A percentile compares a stretch with the other conserved stretches of the same genome.
phyloP scores from a whole-genome alignment of 2,888 invertebrate species.

The Helleia helle region DNA sequence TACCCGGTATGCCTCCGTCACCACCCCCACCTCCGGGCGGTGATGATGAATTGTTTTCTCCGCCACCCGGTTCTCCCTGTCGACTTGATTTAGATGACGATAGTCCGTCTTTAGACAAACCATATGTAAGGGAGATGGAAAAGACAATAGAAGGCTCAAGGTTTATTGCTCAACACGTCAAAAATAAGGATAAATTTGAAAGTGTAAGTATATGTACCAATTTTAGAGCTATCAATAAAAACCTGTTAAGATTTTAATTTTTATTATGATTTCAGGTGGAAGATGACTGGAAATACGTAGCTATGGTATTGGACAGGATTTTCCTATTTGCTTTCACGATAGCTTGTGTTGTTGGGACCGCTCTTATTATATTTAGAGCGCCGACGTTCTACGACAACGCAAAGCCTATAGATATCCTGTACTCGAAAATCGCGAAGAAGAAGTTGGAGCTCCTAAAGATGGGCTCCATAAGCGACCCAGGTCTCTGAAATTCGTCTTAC shows the following conservation, averaged over 20 bases:
- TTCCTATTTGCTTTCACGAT: conserved; percentile 97
- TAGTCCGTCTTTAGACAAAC: conserved; percentile 88
- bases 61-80: conserved; percentile 79
- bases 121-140: conserved; percentile 88
- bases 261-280: conserved; percentile 78
- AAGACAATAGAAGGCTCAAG: conserved; percentile 93
- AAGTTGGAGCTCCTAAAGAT: conserved; percentile 90
- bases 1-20: conserved; percentile 81
- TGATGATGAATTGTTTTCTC: conserved; percentile 89
- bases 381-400: conserved; percentile 94
- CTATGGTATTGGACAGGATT: conserved; percentile 96
- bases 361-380: conserved; percentile 90
- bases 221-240: neutral
- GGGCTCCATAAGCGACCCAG: conserved; percentile 82
- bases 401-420: conserved; percentile 90
- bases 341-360: conserved; percentile 93
- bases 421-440: conserved; percentile 93
- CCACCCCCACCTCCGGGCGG: conserved; percentile 84
- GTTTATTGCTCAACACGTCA: conserved; percentile 96
- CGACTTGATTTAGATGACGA: conserved; percentile 74
- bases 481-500: conserved; percentile 80
- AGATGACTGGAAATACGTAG: conserved; percentile 99
- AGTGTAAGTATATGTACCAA: conserved; percentile 79
- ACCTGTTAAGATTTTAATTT: conserved; percentile 14
- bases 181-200: conserved; percentile 95